Evolutionary conservation across 2,113 vertebrate species (phyloP).

Genomic region (Nothocercus nigrocapillus): DNA sequence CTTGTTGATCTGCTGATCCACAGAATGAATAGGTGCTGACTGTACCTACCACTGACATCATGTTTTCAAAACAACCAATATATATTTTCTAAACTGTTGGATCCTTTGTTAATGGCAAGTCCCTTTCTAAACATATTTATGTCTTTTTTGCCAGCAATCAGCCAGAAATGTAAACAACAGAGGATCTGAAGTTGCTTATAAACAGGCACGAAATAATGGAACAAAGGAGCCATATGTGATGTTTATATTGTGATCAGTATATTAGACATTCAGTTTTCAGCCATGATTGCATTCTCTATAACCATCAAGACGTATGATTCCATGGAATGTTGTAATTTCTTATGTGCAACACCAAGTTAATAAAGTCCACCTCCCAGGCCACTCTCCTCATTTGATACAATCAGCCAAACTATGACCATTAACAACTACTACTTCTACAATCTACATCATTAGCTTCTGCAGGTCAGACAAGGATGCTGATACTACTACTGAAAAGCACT

Average conservation of each 20-base stretch:
- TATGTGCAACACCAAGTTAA: not conserved
- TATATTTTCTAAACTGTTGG: not conserved
- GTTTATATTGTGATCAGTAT: not conserved
- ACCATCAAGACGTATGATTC: not conserved
- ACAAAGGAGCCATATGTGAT: not conserved
- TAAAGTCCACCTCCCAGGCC: not conserved
- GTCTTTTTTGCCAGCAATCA: conserved; percentile 62
- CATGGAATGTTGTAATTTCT: not conserved
- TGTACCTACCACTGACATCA: conserved; percentile 26
- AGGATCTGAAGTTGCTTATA: conserved; percentile 16
- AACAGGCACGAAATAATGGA: conserved; percentile 39
- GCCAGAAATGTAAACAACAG: conserved; percentile 57
- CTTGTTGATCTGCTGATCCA: not conserved
- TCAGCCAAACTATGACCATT: not conserved
- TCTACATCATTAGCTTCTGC: not conserved
- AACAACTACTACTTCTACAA: not conserved
- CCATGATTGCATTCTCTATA: not conserved
- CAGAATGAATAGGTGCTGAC: not conserved
- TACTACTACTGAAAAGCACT: not conserved
- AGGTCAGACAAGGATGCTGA: not conserved
- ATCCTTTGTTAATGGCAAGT: conserved; percentile 35
- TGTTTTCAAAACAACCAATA: conserved; percentile 6
- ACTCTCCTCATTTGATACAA: not conserved
- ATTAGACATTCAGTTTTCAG: not conserved
- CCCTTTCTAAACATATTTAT: conserved; percentile 60